Evolutionary conservation across 2,113 vertebrate species (phyloP).

Genomic region (Cisticola juncidis): DNA sequence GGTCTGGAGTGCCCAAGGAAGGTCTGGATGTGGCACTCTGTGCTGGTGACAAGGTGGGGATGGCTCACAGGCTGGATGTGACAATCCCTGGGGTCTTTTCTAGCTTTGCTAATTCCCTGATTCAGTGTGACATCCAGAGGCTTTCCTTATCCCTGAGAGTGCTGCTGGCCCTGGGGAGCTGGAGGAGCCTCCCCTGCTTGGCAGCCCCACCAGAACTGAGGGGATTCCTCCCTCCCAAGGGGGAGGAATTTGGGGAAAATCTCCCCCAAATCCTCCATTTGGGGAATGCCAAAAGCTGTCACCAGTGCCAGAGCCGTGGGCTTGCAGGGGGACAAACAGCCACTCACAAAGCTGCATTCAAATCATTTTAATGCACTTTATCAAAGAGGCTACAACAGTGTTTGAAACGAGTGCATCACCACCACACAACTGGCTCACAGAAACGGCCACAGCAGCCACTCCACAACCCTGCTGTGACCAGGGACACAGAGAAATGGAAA

Average conservation of each 20-base stretch:
- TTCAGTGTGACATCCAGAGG: not conserved
- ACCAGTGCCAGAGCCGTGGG: not conserved
- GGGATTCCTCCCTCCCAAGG: not conserved
- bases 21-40: not conserved
- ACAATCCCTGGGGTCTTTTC: not conserved
- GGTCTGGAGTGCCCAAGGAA: not conserved
- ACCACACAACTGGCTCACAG: not conserved
- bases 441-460: not conserved
- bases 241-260: too few species aligned
- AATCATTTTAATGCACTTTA: not conserved
- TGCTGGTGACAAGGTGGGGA: not conserved
- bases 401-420: not conserved
- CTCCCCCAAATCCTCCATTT: too few species aligned
- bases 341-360: not conserved
- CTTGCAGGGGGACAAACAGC: not conserved
- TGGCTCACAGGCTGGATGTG: not conserved
- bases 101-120: not conserved
- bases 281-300: not conserved
- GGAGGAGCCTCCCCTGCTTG: not conserved
- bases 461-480: not conserved
- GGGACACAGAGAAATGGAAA: not conserved
- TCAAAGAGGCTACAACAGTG: not conserved
- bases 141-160: not conserved
- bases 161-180: not conserved
- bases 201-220: not conserved